phyloP scores from a whole-genome alignment of 2,888 invertebrate species.

The Ctenicera cuprea region DNA sequence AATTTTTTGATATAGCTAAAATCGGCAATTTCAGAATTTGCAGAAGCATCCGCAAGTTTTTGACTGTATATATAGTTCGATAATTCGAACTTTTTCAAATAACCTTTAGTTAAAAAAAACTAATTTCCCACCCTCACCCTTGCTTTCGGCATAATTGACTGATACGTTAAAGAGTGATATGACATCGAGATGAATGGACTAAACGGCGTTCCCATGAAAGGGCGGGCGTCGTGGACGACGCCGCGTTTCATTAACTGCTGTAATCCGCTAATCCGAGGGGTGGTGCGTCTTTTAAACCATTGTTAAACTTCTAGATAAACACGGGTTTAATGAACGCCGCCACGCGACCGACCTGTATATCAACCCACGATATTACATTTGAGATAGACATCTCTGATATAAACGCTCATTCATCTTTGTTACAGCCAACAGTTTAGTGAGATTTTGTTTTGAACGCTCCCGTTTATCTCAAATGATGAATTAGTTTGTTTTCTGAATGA shows the following conservation, averaged over 20 bases:
- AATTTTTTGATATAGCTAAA: too few relatives aligned
- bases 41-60: too few relatives aligned
- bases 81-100: too few relatives aligned
- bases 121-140: slow-evolving; percentile 10
- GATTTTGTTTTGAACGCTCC: too few relatives aligned
- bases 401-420: slow-evolving; percentile 1
- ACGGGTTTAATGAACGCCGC: slow-evolving; percentile 67
- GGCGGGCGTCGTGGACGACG: slow-evolving; percentile 60
- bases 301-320: slow-evolving; percentile 64
- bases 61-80: too few relatives aligned
- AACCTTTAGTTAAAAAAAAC: not conserved
- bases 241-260: slow-evolving; percentile 66
- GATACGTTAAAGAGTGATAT: slow-evolving; percentile 49
- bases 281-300: slow-evolving; percentile 62
- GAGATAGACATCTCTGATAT: slow-evolving; percentile 52
- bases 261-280: slow-evolving; percentile 67
- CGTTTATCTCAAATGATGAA: too few relatives aligned
- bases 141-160: slow-evolving; percentile 41
- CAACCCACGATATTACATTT: slow-evolving; percentile 51
- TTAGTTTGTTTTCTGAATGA: too few relatives aligned
- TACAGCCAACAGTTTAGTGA: too few relatives aligned
- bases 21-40: too few relatives aligned
- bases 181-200: slow-evolving; percentile 48
- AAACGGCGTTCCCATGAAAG: slow-evolving; percentile 54
- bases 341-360: slow-evolving; percentile 61